Conservation (phyloP, 2,888 invertebrate species). For the Tetanocera ferruginea region DNA sequence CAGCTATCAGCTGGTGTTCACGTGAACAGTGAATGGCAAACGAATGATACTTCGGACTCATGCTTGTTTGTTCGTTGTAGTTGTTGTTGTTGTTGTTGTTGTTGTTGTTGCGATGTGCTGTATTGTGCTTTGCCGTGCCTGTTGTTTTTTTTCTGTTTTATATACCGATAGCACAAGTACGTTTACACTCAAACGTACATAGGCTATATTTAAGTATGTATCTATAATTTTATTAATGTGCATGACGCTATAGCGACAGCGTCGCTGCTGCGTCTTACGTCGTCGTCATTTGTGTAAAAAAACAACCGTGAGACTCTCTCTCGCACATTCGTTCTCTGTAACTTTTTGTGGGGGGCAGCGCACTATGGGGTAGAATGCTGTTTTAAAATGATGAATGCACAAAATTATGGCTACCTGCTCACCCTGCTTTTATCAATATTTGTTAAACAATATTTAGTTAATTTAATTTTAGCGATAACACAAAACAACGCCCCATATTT, state of each 20-base stretch:
- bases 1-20: constrained; percentile 81
- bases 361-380: neutral
- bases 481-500: neutral
- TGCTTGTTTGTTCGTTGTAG: constrained; percentile 19
- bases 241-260: neutral
- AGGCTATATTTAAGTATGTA: neutral
- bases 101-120: neutral
- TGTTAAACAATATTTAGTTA: neutral
- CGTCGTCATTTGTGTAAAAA: neutral
- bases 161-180: neutral
- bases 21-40: constrained; percentile 79
- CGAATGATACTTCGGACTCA: constrained; percentile 54
- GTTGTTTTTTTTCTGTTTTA: neutral
- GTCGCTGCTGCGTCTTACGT: no score
- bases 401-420: neutral
- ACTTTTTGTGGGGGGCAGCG: neutral
- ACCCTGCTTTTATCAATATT: neutral
- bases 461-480: neutral
- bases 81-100: constrained; percentile 31
- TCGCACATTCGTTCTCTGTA: neutral
- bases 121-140: constrained; percentile 7
- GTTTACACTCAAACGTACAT: neutral
- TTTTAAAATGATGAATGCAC: neutral
- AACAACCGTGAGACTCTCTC: no score
- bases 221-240: constrained; percentile 8